A percentile compares a stretch with the other conserved stretches of the same genome.
Conservation (phyloP, 92 coral and sea anemone genomes). For the Epizoanthus scotinus region DNA sequence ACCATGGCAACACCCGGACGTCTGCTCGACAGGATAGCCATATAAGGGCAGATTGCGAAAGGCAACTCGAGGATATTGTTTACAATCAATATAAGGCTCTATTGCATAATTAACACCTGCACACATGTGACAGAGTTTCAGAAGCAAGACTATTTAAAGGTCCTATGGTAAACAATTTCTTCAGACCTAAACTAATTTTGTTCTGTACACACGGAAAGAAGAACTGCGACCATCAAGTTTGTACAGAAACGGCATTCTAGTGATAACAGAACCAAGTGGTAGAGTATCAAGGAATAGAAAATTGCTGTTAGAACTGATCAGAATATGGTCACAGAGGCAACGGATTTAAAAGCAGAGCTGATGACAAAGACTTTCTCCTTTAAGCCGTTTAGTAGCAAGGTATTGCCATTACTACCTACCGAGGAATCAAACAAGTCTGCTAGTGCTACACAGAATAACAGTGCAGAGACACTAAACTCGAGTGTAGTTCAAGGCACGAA, state of each 20-base stretch:
- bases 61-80: constrained; percentile 5
- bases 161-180: neutral
- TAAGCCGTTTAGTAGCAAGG: neutral
- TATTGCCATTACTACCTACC: neutral
- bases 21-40: neutral
- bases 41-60: neutral
- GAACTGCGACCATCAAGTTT: neutral
- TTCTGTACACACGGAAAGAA: neutral
- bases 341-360: neutral
- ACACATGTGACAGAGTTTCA: neutral
- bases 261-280: too few species aligned
- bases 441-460: neutral
- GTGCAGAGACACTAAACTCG: neutral
- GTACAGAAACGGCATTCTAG: neutral
- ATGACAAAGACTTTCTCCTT: neutral
- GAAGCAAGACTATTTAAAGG: constrained; percentile 17
- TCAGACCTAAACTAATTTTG: neutral
- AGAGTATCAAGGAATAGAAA: too few species aligned
- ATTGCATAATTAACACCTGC: neutral
- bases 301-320: too few species aligned
- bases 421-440: neutral
- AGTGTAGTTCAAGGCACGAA: neutral
- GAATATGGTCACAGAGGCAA: neutral
- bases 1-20: constrained; percentile 28
- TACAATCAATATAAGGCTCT: neutral